Evolutionary conservation across 64 coral and sea anemone species (phyloP), one percentile per base, ranked within the genome.

Genomic region (Cladopsammia gracilis): DNA sequence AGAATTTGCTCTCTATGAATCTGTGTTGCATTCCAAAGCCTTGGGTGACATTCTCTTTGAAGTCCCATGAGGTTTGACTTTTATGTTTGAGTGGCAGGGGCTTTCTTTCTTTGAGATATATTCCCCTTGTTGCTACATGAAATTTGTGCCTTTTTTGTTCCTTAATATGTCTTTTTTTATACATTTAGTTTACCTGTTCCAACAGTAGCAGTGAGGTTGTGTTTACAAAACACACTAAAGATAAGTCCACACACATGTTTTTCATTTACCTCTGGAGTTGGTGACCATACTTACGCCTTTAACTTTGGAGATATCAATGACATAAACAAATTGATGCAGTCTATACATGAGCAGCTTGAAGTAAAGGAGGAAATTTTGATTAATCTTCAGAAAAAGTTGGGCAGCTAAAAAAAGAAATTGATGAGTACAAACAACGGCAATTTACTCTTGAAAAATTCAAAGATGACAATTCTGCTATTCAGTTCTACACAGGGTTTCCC

Each of bases 401-500:
- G 47, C 87, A 64, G 87, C 75, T 89, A 44, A 24, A 77, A 85
- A 85, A 92, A 75, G 57, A 76, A 51, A 62, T 85, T 92, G 80
- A 76, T 18, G 20, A 62, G 25, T 86, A 75, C 11, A 85, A 85
- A 85, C 59, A 64, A 62, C 19, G 71, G 19, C 79, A 85, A 51
- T 92, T 92, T 50, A 92, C 56, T 19, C 70, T 92, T 85, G 90
- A 92, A 62, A 92, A 92, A 25, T 76, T 85, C 24, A 92, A 92
- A 57, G 71, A 92, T 65, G 80, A 76, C 60, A 48, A 84, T 48
- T 24, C 78, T 50, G 90, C 70, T 8, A 76, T 92, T 62, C 66
- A 85, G 64, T 92, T 92, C 45, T 92, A 85, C 70, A 85, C 90
- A 65, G 90, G 90, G 9, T 84, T 92, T 73, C 70, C 80, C 34